These are phyloP conservation scores for Agonum fuliginosum DNA, from an alignment of 2,888 invertebrate genomes.

Conservation along the genomic window DNA sequence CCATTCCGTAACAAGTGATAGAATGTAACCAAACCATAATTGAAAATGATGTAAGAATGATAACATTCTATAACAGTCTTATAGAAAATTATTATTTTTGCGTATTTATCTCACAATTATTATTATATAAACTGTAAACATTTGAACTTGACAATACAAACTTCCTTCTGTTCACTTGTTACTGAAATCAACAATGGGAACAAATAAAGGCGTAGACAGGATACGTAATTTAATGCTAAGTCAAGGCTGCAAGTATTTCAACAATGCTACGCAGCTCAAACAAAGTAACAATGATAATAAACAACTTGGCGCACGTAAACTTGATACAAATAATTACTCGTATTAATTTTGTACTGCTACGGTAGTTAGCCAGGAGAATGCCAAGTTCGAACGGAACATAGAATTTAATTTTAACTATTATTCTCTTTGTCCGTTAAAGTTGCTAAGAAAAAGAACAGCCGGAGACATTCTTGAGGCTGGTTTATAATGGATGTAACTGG, in stretches of 20 bases:
- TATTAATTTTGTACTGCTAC: no score
- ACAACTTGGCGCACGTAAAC: neutral
- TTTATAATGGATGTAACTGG: no score
- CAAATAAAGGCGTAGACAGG: conserved; percentile 11
- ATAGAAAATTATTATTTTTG: no score
- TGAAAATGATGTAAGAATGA: neutral
- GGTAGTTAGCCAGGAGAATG: neutral
- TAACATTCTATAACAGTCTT: neutral
- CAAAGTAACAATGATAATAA: neutral
- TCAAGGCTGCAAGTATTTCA: conserved; percentile 14
- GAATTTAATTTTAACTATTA: no score
- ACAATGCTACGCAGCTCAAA: conserved; percentile 4
- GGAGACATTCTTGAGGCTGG: no score
- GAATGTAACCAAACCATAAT: no score
- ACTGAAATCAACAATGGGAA: conserved; percentile 5
- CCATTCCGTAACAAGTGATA: no score
- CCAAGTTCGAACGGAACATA: no score
- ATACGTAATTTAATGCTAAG: conserved; percentile 39
- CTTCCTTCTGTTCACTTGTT: conserved; percentile 7
- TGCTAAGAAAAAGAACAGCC: no score
- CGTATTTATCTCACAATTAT: neutral
- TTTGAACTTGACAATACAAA: conserved; percentile 27
- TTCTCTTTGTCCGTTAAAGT: neutral
- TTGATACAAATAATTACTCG: conserved; percentile 11
- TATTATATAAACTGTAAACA: conserved; percentile 26